phyloP scores from a whole-genome alignment of 2,797 vertebrate genomes.

The Xiphorhynchus erythropygius region DNA sequence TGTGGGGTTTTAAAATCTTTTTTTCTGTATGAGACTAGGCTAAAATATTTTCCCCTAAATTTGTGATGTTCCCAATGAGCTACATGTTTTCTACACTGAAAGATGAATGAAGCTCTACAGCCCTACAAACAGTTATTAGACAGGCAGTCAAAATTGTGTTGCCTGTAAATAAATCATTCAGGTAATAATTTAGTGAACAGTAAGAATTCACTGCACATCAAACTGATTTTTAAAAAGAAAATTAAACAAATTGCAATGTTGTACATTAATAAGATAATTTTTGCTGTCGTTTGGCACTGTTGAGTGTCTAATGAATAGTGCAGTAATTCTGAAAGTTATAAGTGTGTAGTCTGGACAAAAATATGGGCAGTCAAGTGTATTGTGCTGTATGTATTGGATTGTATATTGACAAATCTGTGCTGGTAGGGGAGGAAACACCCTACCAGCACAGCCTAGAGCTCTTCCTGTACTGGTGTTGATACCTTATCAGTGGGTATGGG shows the following conservation, averaged over 20 bases:
- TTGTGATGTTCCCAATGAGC: background rate
- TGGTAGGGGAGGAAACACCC: background rate
- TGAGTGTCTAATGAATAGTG: background rate
- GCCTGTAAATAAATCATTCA: background rate
- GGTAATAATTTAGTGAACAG: background rate
- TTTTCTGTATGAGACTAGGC: background rate
- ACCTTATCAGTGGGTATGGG: background rate
- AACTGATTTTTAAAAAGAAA: background rate
- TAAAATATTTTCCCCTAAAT: background rate
- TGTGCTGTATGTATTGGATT: background rate
- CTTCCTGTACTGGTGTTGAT: background rate
- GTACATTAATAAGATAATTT: background rate
- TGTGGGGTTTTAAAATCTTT: background rate
- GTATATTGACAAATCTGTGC: conserved; percentile 19
- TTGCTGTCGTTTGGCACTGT: background rate
- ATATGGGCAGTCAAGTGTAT: conserved; percentile 29
- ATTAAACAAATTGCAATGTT: background rate
- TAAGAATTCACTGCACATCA: background rate
- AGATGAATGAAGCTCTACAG: background rate
- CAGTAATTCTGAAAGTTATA: conserved; percentile 43
- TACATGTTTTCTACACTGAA: background rate
- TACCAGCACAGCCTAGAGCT: background rate
- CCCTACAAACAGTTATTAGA: background rate
- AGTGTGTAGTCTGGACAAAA: conserved; percentile 46
- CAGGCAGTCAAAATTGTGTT: background rate